Percentiles rank a stretch among this genome's conserved stretches.
These are phyloP conservation scores for Poecilia gillii DNA, from an alignment of 2,797 vertebrate species.

Conservation along the genomic window DNA sequence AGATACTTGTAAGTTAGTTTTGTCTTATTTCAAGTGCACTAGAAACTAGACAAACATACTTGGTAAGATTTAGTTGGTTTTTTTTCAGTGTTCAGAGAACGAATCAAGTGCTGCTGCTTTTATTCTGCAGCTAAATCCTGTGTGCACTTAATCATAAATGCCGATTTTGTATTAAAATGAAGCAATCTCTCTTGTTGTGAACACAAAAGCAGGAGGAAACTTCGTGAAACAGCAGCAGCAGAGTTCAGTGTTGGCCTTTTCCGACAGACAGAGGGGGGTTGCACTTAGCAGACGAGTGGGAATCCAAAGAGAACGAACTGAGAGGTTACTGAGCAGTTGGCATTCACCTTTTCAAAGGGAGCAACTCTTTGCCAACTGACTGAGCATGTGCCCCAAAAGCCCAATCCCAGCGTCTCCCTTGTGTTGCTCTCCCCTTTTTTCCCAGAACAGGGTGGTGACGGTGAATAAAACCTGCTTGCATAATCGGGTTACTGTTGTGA, in stretches of 20 bases:
- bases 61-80: too few species aligned
- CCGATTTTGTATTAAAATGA: too few species aligned
- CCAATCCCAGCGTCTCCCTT: slow-evolving; percentile 7
- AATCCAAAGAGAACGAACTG: slow-evolving; percentile 31
- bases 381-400: slow-evolving; percentile 14
- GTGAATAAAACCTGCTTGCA: slow-evolving; percentile 24
- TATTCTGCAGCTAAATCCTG: neutral
- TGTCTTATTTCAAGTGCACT: too few species aligned
- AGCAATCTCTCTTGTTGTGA: neutral
- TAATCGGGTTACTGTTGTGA: slow-evolving; percentile 10
- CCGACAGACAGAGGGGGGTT: slow-evolving; percentile 10
- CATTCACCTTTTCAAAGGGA: slow-evolving; percentile 50
- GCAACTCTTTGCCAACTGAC: slow-evolving; percentile 47
- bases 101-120: slow-evolving; percentile 6
- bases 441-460: neutral
- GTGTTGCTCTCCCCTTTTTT: neutral
- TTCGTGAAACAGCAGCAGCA: neutral
- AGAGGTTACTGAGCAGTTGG: slow-evolving; percentile 41
- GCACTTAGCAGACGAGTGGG: slow-evolving; percentile 14
- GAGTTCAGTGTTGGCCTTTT: slow-evolving; percentile 9
- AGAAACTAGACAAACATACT: too few species aligned
- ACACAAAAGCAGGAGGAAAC: neutral
- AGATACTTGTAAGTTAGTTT: too few species aligned
- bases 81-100: neutral
- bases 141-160: neutral